Percentiles rank a stretch among this genome's conserved stretches.
These are phyloP conservation scores for Fragum fragum DNA, from an alignment of 2,888 invertebrate species.

Conservation along the genomic window DNA sequence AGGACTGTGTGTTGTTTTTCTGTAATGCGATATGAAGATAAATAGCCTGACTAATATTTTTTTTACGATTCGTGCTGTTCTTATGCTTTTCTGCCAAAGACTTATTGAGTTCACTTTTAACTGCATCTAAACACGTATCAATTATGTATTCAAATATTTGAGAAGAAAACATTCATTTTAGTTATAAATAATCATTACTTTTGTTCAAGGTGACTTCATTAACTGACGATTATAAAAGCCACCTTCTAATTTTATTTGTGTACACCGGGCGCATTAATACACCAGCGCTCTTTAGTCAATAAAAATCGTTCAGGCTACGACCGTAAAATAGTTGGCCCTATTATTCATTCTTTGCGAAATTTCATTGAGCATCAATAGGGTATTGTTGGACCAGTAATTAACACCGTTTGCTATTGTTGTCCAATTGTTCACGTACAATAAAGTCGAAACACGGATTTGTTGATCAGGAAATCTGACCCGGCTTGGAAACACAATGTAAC, in stretches of 20 bases:
- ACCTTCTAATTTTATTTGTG: constrained; percentile 53
- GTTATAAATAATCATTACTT: constrained; percentile 25
- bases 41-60: background rate
- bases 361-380: constrained; percentile 54
- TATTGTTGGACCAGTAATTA: constrained; percentile 66
- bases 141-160: constrained; percentile 17
- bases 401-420: constrained; percentile 64
- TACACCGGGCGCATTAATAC: constrained; percentile 18
- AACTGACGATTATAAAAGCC: constrained; percentile 27
- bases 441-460: constrained; percentile 69
- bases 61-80: background rate
- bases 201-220: constrained; percentile 27
- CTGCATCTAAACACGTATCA: background rate
- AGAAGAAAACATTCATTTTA: constrained; percentile 1
- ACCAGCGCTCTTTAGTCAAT: constrained; percentile 16
- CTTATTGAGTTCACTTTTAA: constrained; percentile 1
- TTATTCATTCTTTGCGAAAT: constrained; percentile 34
- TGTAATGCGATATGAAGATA: too few relatives aligned
- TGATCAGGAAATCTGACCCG: constrained; percentile 55
- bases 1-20: too few relatives aligned
- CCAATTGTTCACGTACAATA: constrained; percentile 76
- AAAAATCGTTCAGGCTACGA: constrained; percentile 25
- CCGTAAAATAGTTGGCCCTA: constrained; percentile 21
- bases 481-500: constrained; percentile 62
- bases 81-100: background rate